Evolutionary conservation across 2,113 vertebrate species (phyloP), one percentile per base, ranked within the genome.

Genomic region (Polyodon spathula): DNA sequence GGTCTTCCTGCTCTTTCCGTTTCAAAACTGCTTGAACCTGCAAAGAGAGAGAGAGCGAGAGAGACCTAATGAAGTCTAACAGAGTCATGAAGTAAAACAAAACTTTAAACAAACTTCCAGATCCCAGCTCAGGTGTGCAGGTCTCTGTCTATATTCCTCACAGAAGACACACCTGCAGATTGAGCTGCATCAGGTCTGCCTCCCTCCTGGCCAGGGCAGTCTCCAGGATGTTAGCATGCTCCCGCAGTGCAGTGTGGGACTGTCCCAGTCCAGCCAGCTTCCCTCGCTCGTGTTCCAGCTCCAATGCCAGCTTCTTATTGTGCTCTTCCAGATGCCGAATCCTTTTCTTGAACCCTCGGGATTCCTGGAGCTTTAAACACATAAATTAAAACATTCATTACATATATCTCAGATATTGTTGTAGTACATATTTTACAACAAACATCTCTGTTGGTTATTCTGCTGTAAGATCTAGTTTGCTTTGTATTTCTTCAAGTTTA

Each of bases 11-110:
- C 60, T 99, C 95, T 54, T 97, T 99, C 17, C 90, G 86, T 72
- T 91, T 93, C 41, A 99, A 74, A 62, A 98, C 93, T 10, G 94
- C 93, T 80, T 97, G 94, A 62, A 99, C 96, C 96, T 98, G 39
- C 6, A 59, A 42, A 40, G 52, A 54, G 37, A 55, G 42, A 50
- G 43, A 38, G 11, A 14, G 46, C n/a, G n/a, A n/a, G n/a, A n/a
- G n/a, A n/a, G n/a, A 10, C 46, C 8, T 5, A 50, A 50, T 4
- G 6, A 12, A 50, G n/a, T 12, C 11, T 50, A 4, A n/a, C 10
- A 50, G n/a, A 50, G 4, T 50, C 11, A 10, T 50, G 6, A 14
- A n/a, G 46, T 12, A 12, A 11, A 50, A 14, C 3, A 50, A 11
- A 4, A 50, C 46, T n/a, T 12, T n/a, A 50, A 50, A 5, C 5